Base-by-base conservation (phyloP, 2,113 vertebrate species). In the Hippolais icterina region DNA sequence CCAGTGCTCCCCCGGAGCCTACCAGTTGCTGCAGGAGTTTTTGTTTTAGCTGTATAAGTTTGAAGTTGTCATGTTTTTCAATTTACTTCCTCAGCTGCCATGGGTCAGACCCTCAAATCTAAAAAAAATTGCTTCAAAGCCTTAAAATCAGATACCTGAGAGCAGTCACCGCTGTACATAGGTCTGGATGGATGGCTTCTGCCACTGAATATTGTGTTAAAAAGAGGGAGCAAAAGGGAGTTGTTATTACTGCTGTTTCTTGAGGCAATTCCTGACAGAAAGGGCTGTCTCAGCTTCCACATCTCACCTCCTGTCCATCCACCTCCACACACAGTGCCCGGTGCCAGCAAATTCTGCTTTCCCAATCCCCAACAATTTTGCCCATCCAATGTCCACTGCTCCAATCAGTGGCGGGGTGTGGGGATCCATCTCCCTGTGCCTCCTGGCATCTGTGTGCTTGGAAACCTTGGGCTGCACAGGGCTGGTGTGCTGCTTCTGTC, bases 321-420 rank as follows among this genome's bases (percentile, higher is more conserved):
- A 60, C 76, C 74, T 65, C 53, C 42, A 12, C 0, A 0, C 0
- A 0, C 68, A 46, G 42, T 69, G 39, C 41, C 47, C 0, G 0
- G 25, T 54, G 65, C 77, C 70, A 87, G 90, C 39, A 2, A 23
- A 57, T 93, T 88, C 72, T 68, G 4, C n/a, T 44, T 53, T 78
- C 44, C 68, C 11, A 5, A 0, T 33, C 13, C n/a, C 47, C 0
- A 0, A 5, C 9, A 25, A 52, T 20, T 79, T 56, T 65, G 18
- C 29, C 22, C n/a, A 27, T 5, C 12, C 0, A 4, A 3, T 31
- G 22, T 46, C 29, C 15, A 24, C 33, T 0, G 2, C 70, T 68
- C 39, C 0, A 0, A 0, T 41, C 46, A 37, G 44, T 0, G 1
- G 13, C 20, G 18, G n/a, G 33, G 7, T 2, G 0, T 12, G 63